A percentile compares a stretch with the other conserved stretches of the same genome.
Conservation (phyloP, 1,140 invertebrate genomes). For the Meteorus sp. region DNA sequence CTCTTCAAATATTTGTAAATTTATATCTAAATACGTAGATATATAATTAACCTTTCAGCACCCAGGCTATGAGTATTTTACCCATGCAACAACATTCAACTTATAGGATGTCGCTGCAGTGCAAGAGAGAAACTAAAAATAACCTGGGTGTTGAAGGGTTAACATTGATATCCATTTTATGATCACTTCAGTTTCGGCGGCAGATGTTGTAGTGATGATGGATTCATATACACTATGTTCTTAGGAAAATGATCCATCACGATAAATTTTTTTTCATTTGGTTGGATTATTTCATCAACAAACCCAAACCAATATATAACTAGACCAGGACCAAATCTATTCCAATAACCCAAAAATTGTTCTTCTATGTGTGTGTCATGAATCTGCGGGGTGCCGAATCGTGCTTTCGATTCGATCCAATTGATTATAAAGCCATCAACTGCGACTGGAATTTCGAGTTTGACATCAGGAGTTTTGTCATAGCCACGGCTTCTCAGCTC, state of each 20-base stretch:
- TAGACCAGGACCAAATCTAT: constrained; percentile 90
- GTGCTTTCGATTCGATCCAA: constrained; percentile 96
- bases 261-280: constrained; percentile 69
- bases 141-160: too few species aligned
- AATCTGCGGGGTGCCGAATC: constrained; percentile 83
- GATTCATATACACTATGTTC: constrained; percentile 54
- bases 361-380: constrained; percentile 85
- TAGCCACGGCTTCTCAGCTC: constrained; percentile 79
- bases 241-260: constrained; percentile 67
- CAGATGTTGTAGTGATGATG: constrained; percentile 12
- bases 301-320: constrained; percentile 97
- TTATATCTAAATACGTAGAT: too few species aligned
- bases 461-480: constrained; percentile 94
- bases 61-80: too few species aligned
- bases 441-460: constrained; percentile 86
- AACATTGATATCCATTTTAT: too few species aligned
- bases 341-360: constrained; percentile 90
- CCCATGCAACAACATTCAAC: too few species aligned
- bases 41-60: too few species aligned
- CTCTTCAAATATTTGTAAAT: too few species aligned
- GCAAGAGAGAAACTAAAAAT: too few species aligned
- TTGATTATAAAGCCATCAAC: constrained; percentile 85
- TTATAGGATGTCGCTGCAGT: too few species aligned
- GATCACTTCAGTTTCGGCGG: too few species aligned
- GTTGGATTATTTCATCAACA: constrained; percentile 68